Conservation (phyloP, 2,888 invertebrate genomes). For the Nomada lathburiana region DNA sequence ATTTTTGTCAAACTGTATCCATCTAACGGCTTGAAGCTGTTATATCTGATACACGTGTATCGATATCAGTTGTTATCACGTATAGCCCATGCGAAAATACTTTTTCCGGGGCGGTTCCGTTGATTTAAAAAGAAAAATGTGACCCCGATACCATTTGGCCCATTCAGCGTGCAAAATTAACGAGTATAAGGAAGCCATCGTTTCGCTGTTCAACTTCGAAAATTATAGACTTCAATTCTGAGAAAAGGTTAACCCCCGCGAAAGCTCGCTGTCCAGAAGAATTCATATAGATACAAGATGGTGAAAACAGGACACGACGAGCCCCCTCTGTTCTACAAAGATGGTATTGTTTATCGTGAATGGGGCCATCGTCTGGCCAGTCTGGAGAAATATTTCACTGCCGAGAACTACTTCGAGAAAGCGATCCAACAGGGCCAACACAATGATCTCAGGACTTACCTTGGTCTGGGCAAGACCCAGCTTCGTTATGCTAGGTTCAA, state of each 20-base stretch:
- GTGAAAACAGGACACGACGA: constrained; percentile 53
- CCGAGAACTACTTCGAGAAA: constrained; percentile 74
- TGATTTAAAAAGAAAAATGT: constrained; percentile 33
- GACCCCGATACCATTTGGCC: constrained; percentile 11
- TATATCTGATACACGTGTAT: background rate
- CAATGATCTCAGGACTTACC: constrained; percentile 72
- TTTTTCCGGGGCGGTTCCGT: background rate
- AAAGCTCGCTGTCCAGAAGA: background rate
- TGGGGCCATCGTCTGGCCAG: constrained; percentile 75
- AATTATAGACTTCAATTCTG: constrained; percentile 1
- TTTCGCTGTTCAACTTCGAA: background rate
- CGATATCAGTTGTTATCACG: constrained; percentile 8
- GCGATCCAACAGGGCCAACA: constrained; percentile 67
- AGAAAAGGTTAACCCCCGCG: constrained; percentile 21
- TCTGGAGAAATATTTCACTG: constrained; percentile 62
- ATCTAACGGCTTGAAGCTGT: background rate
- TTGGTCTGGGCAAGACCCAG: constrained; percentile 74
- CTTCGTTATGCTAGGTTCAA: constrained; percentile 72
- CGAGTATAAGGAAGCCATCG: constrained; percentile 14
- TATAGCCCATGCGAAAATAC: background rate
- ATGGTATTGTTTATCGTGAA: constrained; percentile 76
- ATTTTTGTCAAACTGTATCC: too few relatives aligned
- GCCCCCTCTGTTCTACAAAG: constrained; percentile 66
- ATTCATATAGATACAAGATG: constrained; percentile 35
- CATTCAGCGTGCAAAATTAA: constrained; percentile 42